phyloP scores from a whole-genome alignment of 2,888 invertebrate genomes.

The Timema podura region DNA sequence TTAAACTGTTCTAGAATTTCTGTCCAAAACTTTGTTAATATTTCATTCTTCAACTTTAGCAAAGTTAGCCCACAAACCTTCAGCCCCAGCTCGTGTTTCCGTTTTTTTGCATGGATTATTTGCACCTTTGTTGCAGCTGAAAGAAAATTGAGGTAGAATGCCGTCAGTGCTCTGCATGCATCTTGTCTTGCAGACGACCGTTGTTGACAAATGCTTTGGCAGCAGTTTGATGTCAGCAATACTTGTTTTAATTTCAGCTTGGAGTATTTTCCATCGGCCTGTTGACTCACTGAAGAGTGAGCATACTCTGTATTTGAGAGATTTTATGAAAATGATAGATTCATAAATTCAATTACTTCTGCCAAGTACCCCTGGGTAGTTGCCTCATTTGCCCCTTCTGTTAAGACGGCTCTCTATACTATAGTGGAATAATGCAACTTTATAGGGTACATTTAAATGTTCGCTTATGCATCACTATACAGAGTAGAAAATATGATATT shows the following conservation, averaged over 20 bases:
- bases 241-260: neutral
- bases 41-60: constrained; percentile 1
- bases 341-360: no score
- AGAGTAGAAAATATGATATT: no score
- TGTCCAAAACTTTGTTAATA: constrained; percentile 11
- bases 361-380: no score
- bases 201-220: neutral
- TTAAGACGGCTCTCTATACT: no score
- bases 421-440: no score
- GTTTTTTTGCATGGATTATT: neutral
- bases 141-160: neutral
- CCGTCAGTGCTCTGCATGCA: neutral
- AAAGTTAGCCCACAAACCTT: constrained; percentile 5
- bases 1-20: neutral
- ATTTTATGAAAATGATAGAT: no score
- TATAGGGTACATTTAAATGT: no score
- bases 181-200: neutral
- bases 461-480: no score
- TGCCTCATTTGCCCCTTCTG: no score
- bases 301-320: no score
- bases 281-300: constrained; percentile 1
- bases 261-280: neutral
- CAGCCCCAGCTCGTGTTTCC: neutral
- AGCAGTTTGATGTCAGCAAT: constrained; percentile 4
- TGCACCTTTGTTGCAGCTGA: neutral